Base-by-base conservation (phyloP, 2,113 vertebrate genomes). In the Phrynosoma platyrhinos region DNA sequence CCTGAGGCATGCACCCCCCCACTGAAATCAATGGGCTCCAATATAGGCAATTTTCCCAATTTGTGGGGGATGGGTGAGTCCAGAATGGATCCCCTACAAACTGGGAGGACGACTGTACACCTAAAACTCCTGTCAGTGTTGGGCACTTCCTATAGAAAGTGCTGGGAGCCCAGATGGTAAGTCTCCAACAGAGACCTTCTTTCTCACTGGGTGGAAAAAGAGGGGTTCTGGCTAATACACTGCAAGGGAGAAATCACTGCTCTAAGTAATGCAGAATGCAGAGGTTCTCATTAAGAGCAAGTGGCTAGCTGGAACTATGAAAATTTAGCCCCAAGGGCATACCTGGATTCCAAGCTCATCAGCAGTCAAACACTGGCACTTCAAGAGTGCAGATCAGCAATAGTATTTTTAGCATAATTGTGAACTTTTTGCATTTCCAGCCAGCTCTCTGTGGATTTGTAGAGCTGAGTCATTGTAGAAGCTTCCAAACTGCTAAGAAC, bases 381-480 rank as follows among this genome's bases (percentile, higher is more conserved):
- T 94, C 4, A 94, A 91, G 94, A 90, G 91, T 92, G 91, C 94
- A 93, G 92, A 97, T 93, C 93, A 96, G 96, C 97, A 95, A 85
- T 88, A 83, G 90, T 96, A 96, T 96, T 96, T 97, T 96, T 95
- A 96, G 96, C 90, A 87, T 2, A 76, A 93, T 86, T 95, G 95
- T 93, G 93, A 90, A 93, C 93, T 95, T 94, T 94, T 90, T 92
- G 89, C 86, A 94, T 94, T 97, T 94, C 92, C 84, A 93, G 94
- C 92, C 96, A 95, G 91, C 94, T 96, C 95, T 92, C 94, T 1
- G 9, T 89, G 86, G 92, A 90, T 90, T 93, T 2, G 53, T 71
- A 3, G 78, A 94, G 96, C 96, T 97, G 96, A 97, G 96, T 97
- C 97, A 97, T 86, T 93, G 91, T 93, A 52, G 90, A 95, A 95